A percentile compares a stretch with the other conserved stretches of the same genome.
Evolutionary conservation across 2,797 vertebrate species (phyloP).

Genomic region (Malurus leucopterus): DNA sequence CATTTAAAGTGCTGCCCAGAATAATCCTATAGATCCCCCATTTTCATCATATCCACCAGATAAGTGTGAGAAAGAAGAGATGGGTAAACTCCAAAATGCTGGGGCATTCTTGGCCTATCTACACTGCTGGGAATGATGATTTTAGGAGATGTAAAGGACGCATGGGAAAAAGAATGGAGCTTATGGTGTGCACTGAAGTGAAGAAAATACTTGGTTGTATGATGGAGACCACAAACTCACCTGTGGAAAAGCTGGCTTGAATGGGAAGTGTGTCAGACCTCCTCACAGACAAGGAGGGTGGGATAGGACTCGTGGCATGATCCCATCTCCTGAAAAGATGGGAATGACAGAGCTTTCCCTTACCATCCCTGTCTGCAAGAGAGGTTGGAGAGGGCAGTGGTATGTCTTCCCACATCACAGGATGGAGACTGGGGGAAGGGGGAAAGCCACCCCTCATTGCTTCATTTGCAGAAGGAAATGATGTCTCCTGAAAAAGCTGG

Average conservation of each 20-base stretch:
- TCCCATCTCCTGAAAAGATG: not conserved
- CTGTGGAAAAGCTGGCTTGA: not conserved
- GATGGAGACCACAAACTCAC: not conserved
- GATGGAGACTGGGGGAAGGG: rapidly evolving
- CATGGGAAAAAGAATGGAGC: not conserved
- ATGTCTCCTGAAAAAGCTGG: not conserved
- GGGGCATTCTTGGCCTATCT: not conserved
- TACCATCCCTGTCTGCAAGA: not conserved
- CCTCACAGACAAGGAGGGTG: not conserved
- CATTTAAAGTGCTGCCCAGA: not conserved
- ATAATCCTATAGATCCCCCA: not conserved
- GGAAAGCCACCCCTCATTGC: not conserved
- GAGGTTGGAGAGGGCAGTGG: not conserved
- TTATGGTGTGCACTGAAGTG: not conserved
- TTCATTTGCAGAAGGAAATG: not conserved
- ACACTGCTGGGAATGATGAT: not conserved
- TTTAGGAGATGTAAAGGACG: not conserved
- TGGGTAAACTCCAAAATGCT: not conserved
- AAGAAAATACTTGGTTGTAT: not conserved
- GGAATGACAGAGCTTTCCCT: not conserved
- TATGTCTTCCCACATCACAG: not conserved
- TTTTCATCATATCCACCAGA: not conserved
- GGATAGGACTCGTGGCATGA: not conserved
- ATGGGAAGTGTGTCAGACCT: not conserved
- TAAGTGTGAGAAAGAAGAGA: not conserved